Base-by-base conservation (phyloP, 1,140 invertebrate genomes). In the Bombyx mori region DNA sequence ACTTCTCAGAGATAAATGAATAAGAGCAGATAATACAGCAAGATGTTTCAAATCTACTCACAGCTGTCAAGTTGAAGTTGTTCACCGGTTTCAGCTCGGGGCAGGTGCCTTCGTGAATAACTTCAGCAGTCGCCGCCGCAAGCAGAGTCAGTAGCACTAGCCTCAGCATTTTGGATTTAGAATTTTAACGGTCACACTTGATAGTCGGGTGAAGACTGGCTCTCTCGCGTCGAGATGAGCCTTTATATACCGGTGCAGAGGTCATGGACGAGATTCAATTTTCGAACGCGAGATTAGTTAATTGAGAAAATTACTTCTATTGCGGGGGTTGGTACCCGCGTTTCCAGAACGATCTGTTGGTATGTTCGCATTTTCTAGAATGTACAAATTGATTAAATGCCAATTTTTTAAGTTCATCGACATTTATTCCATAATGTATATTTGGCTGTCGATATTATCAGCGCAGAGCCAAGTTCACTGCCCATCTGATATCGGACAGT, bases 51-150 rank as follows among this genome's bases (percentile, higher is more conserved):
- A 46, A 26, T 56, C 26, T 56, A 71, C 76, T 79, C 60, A 81
- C 78, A 18, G 69, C 69, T 4, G 71, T 66, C n/a, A 71, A 48
- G 54, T 79, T 73, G 60, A 81, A 79, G 53, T 79, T 75, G 45
- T 73, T 68, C 47, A 81, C 69, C 1, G 71, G 64, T 57, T 76
- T 75, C 35, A 72, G 49, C 3, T 71, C 73, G 10, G 78, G 75
- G 51, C 78, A 81, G 12, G 52, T 51, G 44, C 62, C 60, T 12
- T 69, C 61, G 7, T 64, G 54, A 44, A 54, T 44, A 42, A 66
- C 71, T 44, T 65, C 61, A 42, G 71, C 76, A 1, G 66, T 50
- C 12, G 68, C 72, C 26, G 61, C 61, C 18, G 69, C 74, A 7
- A 71, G 62, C 9, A 79, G 9, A 9, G 54, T 58, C n/a, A 75